Evolutionary conservation across 1,140 invertebrate genomes (phyloP).

Genomic region (Helicoverpa zea): DNA sequence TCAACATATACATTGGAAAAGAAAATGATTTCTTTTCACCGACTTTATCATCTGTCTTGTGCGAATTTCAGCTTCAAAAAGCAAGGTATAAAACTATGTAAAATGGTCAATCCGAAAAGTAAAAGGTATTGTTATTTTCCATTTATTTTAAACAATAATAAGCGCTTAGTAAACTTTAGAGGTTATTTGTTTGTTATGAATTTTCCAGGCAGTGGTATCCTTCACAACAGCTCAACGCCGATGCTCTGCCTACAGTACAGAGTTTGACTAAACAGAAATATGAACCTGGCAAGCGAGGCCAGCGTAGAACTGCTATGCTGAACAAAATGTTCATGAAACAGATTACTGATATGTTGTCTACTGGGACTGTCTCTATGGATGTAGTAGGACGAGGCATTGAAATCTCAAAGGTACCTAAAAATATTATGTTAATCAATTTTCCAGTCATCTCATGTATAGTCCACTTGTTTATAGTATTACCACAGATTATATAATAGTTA

Average conservation of each 20-base stretch:
- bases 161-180: constrained; percentile 22
- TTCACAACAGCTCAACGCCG: constrained; percentile 50
- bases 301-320: constrained; percentile 88
- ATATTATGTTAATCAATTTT: too few relatives aligned
- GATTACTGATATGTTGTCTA: constrained; percentile 91
- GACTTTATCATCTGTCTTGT: constrained; percentile 71
- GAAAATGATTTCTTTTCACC: constrained; percentile 59
- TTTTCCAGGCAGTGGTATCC: constrained; percentile 76
- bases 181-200: constrained; percentile 56
- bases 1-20: neutral
- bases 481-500: too few relatives aligned
- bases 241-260: constrained; percentile 73
- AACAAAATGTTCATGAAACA: constrained; percentile 94
- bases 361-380: constrained; percentile 88
- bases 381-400: constrained; percentile 90
- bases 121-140: constrained; percentile 66
- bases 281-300: constrained; percentile 80
- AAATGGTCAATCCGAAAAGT: constrained; percentile 77
- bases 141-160: neutral
- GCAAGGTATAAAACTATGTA: constrained; percentile 75
- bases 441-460: too few relatives aligned
- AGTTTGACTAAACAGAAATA: constrained; percentile 75
- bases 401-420: constrained; percentile 87
- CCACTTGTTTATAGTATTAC: too few relatives aligned
- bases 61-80: constrained; percentile 68